Evolutionary conservation across 2,113 vertebrate genomes (phyloP), one percentile per base, ranked within the genome.

Genomic region (Psephotus haematonotus): DNA sequence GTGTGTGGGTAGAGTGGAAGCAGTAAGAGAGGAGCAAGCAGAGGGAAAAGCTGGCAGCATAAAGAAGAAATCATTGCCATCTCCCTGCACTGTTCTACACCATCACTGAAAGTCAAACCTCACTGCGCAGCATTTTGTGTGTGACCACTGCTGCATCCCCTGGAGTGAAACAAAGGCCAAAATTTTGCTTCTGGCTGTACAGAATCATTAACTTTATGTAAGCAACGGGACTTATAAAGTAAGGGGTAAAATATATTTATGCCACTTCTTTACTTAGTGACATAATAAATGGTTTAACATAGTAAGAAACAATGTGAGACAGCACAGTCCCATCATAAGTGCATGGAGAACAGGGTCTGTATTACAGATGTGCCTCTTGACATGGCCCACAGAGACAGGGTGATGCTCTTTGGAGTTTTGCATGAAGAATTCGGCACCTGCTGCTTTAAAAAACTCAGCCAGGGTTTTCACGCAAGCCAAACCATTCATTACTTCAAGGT

Each of bases 61-160:
- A 33, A 29, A 67, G 28, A 67, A 84, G 24, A 76, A 84, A 55
- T 31, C 29, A 3, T 12, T 12, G 72, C 50, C 69, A 81, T 10
- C 87, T 59, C 74, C 33, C 57, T 5, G 33, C 46, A 14, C 19
- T 9, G 17, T 3, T 41, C 28, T 29, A 18, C 47, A 37, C 65
- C 17, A 4, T 13, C 53, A 8, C n/a, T 17, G n/a, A 37, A 14
- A 0, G 2, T 9, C 43, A 22, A 68, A 68, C 29, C 76, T 33
- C n/a, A 3, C 46, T 8, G 37, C 1, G 0, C 37, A 52, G 33
- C 23, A 5, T 18, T 46, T 46, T 7, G 0, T 2, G 1, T 15
- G 3, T 2, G 27, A 44, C 28, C 60, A 8, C 43, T 14, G 4
- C 62, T 44, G 39, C 39, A 65, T n/a, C 14, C 20, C 43, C 3